Evolutionary conservation across 2,797 vertebrate genomes (phyloP).

Genomic region (Myripristis murdjan): DNA sequence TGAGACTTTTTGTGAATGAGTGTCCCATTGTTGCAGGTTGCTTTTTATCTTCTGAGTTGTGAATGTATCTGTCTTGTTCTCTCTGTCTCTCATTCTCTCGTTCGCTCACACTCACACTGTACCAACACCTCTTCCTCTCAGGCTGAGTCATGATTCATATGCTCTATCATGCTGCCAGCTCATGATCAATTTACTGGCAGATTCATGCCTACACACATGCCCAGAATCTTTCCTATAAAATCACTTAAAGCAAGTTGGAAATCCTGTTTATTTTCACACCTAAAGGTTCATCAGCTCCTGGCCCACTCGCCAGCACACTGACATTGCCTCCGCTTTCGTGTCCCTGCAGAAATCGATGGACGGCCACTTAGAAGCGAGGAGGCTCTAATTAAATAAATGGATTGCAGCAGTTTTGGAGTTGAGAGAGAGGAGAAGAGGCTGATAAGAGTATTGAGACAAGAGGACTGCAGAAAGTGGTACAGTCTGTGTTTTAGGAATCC

Average conservation of each 20-base stretch:
- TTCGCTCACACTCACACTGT: conserved; percentile 52
- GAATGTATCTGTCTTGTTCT: conserved; percentile 62
- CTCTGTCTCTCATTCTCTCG: conserved; percentile 43
- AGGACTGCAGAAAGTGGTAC: conserved; percentile 16
- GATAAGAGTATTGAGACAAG: not conserved
- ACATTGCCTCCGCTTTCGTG: conserved; percentile 56
- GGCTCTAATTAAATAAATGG: conserved; percentile 78
- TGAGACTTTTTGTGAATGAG: conserved; percentile 72
- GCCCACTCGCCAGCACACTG: conserved; percentile 45
- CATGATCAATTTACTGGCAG: conserved; percentile 62
- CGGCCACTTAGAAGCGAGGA: conserved; percentile 64
- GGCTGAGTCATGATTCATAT: conserved; percentile 61
- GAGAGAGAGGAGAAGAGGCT: not conserved
- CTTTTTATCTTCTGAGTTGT: conserved; percentile 50
- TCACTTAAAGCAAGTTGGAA: conserved; percentile 67
- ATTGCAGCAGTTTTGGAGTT: conserved; percentile 36
- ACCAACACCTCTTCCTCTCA: conserved; percentile 52
- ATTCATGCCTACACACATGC: conserved; percentile 53
- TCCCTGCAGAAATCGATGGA: conserved; percentile 69
- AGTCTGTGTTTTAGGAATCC: conserved; percentile 55
- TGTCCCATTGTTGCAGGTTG: conserved; percentile 60
- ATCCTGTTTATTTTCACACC: conserved; percentile 68
- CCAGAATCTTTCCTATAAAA: conserved; percentile 57
- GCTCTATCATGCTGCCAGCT: conserved; percentile 53
- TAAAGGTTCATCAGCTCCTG: conserved; percentile 53